Percentiles rank a stretch among this genome's conserved stretches.
These are phyloP conservation scores for Tyrophagus putrescentiae DNA, from an alignment of 1,140 invertebrate species.

Conservation along the genomic window DNA sequence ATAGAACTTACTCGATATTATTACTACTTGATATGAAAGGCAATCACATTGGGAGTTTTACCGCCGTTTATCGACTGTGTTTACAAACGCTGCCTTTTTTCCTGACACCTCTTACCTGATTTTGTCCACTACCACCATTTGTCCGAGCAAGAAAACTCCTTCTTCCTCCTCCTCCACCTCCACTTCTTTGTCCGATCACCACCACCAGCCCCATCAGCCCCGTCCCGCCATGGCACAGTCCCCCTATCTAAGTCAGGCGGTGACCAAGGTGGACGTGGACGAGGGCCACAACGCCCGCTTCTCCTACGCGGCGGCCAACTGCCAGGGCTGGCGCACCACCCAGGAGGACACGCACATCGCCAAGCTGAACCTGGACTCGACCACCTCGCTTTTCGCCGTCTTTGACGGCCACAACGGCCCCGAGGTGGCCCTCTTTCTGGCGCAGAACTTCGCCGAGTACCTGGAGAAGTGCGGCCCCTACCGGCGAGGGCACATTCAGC, in stretches of 20 bases:
- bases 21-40: too few relatives aligned
- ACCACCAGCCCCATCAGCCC: too few relatives aligned
- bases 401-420: conserved; percentile 13
- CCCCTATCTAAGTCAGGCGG: not conserved
- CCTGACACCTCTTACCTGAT: too few relatives aligned
- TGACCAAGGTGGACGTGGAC: not conserved
- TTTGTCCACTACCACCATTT: too few relatives aligned
- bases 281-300: not conserved
- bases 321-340: conserved; percentile 4
- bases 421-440: not conserved
- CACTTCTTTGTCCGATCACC: too few relatives aligned
- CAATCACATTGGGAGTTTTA: too few relatives aligned
- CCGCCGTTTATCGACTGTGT: too few relatives aligned
- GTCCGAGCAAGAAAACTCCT: too few relatives aligned
- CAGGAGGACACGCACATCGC: conserved; percentile 10
- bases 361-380: not conserved
- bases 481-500: not conserved
- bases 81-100: too few relatives aligned
- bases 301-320: not conserved
- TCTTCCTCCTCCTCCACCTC: too few relatives aligned
- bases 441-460: not conserved
- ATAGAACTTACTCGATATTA: too few relatives aligned
- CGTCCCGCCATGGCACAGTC: too few relatives aligned
- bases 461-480: not conserved
- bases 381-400: conserved; percentile 1